Base-by-base conservation (phyloP, 2,797 vertebrate genomes). In the Clarias pachynema region DNA sequence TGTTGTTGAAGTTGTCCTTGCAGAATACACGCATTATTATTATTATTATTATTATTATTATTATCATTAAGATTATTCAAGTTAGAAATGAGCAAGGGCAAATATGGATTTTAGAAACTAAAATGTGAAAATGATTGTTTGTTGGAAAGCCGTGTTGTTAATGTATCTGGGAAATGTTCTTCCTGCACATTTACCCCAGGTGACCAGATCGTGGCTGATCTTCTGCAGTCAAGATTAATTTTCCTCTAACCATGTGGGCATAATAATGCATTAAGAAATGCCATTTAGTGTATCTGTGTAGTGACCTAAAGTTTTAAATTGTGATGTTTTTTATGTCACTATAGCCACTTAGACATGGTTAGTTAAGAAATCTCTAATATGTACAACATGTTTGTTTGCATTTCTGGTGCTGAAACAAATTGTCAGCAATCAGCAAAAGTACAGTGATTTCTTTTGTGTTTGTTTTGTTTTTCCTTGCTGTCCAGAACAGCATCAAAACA, bases 401-500 rank as follows among this genome's bases (percentile, higher is more conserved):
- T n/a, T 74, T 5, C n/a, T 75, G n/a, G 53, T 26, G 26, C 65
- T 8, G 18, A 81, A 81, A 24, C 49, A 82, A 70, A 57, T 1
- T 59, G 29, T n/a, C 66, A 59, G 29, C n/a, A 22, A n/a, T 37
- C 49, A 18, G 62, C 37, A 29, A 9, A 79, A 49, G 9, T 74
- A 3, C n/a, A 16, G 16, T 3, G 1, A 14, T 12, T 59, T 78
- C 14, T 56, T 56, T 57, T 4, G 4, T 53, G 49, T 53, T 53
- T 53, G 2, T 53, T 53, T 53, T 53, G 49, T 53, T 53, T 53
- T 53, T 53, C 22, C 14, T 31, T 59, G 10, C 14, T n/a, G n/a
- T 60, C 69, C 84, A 81, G 31, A 82, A 40, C 29, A 56, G 49
- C 5, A 5, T 49, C 12, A 70, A 68, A 79, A 77, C 24, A 26